phyloP scores from a whole-genome alignment of 64 coral and sea anemone species.

The Pachyseris speciosa region DNA sequence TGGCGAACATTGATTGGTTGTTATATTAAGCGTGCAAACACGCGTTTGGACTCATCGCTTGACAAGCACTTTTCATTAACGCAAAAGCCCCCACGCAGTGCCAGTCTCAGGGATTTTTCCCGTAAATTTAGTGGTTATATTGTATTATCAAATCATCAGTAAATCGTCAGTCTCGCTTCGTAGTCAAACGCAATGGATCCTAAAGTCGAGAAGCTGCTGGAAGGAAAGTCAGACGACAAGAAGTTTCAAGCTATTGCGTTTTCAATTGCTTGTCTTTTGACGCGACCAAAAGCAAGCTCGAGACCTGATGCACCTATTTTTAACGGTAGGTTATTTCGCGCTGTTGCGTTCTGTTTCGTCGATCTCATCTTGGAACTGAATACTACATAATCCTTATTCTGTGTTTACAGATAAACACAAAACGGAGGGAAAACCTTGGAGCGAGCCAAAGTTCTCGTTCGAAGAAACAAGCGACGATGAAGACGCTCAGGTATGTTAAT shows the following conservation, averaged over 20 bases:
- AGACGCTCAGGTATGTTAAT: neutral
- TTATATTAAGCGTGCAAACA: neutral
- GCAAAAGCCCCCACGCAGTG: neutral
- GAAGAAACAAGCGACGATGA: constrained; percentile 28
- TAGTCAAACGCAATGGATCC: constrained; percentile 2
- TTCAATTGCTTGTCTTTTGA: neutral
- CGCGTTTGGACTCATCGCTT: neutral
- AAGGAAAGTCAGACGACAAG: neutral
- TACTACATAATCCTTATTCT: neutral
- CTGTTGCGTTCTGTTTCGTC: neutral
- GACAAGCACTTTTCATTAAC: neutral
- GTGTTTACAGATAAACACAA: neutral
- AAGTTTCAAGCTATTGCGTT: constrained; percentile 19
- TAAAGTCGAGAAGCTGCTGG: constrained; percentile 4
- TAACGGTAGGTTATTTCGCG: neutral
- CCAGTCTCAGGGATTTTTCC: neutral
- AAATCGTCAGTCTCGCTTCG: neutral
- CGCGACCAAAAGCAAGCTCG: neutral
- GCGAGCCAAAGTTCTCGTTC: too few species aligned
- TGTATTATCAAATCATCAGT: neutral
- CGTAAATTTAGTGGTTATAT: neutral
- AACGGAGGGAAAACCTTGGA: neutral
- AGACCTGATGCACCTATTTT: neutral
- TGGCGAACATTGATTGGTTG: neutral
- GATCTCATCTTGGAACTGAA: neutral